A percentile compares a stretch with the other conserved stretches of the same genome.
Conservation (phyloP, 2,113 vertebrate genomes). For the Phylloscopus trochilus region DNA sequence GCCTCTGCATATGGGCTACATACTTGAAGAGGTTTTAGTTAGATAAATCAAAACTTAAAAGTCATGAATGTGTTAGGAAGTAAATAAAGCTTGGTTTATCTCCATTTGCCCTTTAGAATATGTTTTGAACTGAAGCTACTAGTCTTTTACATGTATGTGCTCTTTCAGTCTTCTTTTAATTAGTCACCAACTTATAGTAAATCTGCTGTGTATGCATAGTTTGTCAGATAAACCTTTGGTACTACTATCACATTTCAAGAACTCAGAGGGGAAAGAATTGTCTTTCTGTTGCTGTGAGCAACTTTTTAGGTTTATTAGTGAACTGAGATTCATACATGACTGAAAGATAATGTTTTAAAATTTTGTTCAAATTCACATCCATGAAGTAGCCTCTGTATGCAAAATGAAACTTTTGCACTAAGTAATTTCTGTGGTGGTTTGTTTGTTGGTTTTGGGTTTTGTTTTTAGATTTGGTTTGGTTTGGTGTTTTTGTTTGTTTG, state of each 20-base stretch:
- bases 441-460: background rate
- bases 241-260: background rate
- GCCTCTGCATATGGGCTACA: background rate
- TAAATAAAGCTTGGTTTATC: background rate
- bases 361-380: background rate
- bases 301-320: background rate
- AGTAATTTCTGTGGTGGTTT: background rate
- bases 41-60: background rate
- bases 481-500: background rate
- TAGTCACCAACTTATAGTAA: background rate
- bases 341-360: background rate
- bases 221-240: background rate
- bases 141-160: background rate
- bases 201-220: background rate
- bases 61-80: background rate
- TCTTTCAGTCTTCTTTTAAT: background rate
- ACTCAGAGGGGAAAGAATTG: background rate
- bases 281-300: background rate
- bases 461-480: background rate
- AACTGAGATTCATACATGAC: background rate
- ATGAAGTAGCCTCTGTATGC: background rate
- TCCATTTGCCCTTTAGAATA: background rate
- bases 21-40: background rate
- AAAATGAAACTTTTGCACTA: background rate
- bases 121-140: background rate